Percentiles rank a stretch among this genome's conserved stretches.
Conservation (phyloP, 2,113 vertebrate species). For the Brachirus orientalis region DNA sequence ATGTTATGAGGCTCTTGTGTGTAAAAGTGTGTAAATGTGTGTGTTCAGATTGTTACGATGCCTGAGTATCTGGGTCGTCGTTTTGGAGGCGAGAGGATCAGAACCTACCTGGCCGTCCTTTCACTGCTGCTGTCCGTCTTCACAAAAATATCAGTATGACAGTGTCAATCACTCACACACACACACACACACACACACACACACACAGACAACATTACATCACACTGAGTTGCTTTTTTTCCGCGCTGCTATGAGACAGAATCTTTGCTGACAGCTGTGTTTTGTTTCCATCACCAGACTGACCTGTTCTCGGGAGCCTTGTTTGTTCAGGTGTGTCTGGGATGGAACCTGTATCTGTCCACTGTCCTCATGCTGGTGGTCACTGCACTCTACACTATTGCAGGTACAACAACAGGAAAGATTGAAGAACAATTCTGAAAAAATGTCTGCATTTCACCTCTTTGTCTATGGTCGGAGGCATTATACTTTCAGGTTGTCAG, state of each 20-base stretch:
- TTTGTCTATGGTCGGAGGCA: too few species aligned
- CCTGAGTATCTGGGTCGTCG: slow-evolving; percentile 90
- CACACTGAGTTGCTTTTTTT: too few species aligned
- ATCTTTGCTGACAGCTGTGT: background rate
- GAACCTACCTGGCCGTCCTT: slow-evolving; percentile 87
- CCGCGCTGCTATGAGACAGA: background rate
- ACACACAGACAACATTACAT: background rate
- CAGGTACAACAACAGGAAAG: slow-evolving; percentile 75
- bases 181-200: slow-evolving; percentile 3
- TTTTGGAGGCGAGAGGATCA: slow-evolving; percentile 90
- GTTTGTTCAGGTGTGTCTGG: slow-evolving; percentile 92
- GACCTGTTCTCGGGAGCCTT: slow-evolving; percentile 91
- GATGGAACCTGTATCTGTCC: slow-evolving; percentile 94
- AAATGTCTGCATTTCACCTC: too few species aligned
- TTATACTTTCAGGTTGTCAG: too few species aligned
- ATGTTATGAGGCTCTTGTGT: too few species aligned
- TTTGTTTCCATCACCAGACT: slow-evolving; percentile 76
- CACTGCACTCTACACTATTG: slow-evolving; percentile 89
- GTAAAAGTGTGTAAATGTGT: slow-evolving; percentile 29
- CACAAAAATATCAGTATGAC: slow-evolving; percentile 94
- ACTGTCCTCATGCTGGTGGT: slow-evolving; percentile 87
- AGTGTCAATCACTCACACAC: background rate
- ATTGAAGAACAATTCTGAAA: too few species aligned
- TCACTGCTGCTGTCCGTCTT: slow-evolving; percentile 91
- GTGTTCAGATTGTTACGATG: slow-evolving; percentile 90